Evolutionary conservation across 2,113 vertebrate genomes (phyloP).

Genomic region (Alexandromys fortis): DNA sequence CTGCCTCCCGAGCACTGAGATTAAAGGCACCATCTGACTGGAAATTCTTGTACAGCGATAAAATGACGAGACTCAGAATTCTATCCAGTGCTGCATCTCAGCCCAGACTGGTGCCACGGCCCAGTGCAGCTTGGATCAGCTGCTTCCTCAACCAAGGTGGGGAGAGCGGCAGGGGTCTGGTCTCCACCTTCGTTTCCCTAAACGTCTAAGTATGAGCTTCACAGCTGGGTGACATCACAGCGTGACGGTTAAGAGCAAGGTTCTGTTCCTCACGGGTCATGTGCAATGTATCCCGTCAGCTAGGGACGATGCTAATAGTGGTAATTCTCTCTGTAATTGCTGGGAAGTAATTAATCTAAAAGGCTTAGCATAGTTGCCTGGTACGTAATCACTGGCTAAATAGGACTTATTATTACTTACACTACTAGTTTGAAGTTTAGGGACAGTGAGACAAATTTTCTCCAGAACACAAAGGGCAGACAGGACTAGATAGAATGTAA

Average conservation of each 20-base stretch:
- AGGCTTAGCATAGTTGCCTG: neutral
- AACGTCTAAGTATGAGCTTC: neutral
- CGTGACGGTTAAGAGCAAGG: neutral
- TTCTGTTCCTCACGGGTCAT: neutral
- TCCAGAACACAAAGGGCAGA: neutral
- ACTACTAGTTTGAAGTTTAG: neutral
- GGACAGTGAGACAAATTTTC: neutral
- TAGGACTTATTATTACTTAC: no score
- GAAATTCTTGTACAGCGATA: neutral
- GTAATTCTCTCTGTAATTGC: constrained; percentile 34
- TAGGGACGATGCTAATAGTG: neutral
- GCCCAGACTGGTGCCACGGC: neutral
- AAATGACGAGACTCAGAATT: neutral
- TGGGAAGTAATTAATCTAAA: constrained; percentile 45
- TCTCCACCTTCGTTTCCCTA: neutral
- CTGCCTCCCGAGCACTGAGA: neutral
- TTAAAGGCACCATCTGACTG: neutral
- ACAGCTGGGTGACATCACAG: neutral
- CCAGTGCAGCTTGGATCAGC: neutral
- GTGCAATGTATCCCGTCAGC: neutral
- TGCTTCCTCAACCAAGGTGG: neutral
- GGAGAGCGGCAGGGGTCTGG: neutral
- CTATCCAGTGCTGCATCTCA: neutral
- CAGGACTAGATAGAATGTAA: neutral
- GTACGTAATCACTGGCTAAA: constrained; percentile 36